phyloP scores from a whole-genome alignment of 2,888 invertebrate species.

The Macroteleia sp. region DNA sequence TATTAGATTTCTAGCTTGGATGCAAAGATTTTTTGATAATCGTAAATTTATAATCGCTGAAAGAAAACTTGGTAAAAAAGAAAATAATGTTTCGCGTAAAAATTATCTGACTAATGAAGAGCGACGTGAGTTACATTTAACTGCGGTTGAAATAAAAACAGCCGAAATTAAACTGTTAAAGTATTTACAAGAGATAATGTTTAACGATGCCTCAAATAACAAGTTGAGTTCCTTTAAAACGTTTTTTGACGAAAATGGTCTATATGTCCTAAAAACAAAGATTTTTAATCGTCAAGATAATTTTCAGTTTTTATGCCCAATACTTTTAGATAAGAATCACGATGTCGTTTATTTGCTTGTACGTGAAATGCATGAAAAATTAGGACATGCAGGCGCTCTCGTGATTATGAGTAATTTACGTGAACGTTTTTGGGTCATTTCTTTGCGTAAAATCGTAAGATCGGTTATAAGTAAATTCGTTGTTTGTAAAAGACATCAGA shows the following conservation, averaged over 20 bases:
- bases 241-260: background rate
- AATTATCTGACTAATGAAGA: background rate
- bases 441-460: constrained; percentile 41
- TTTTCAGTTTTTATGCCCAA: constrained; percentile 16
- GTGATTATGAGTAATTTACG: constrained; percentile 22
- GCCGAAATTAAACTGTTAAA: constrained; percentile 10
- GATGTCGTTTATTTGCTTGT: constrained; percentile 4
- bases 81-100: background rate
- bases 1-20: constrained; percentile 9
- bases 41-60: background rate
- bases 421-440: constrained; percentile 59
- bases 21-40: constrained; percentile 16
- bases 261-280: background rate
- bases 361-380: constrained; percentile 19
- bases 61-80: background rate
- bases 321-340: constrained; percentile 10
- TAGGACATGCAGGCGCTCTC: constrained; percentile 61
- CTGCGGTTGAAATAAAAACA: background rate
- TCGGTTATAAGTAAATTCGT: constrained; percentile 46
- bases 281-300: constrained; percentile 20
- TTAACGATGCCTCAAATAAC: background rate
- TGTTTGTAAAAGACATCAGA: constrained; percentile 59
- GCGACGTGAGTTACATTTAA: background rate
- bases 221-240: constrained; percentile 12
- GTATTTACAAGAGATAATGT: constrained; percentile 5